Conservation (phyloP, 2,888 invertebrate species). For the Zygaena filipendulae region DNA sequence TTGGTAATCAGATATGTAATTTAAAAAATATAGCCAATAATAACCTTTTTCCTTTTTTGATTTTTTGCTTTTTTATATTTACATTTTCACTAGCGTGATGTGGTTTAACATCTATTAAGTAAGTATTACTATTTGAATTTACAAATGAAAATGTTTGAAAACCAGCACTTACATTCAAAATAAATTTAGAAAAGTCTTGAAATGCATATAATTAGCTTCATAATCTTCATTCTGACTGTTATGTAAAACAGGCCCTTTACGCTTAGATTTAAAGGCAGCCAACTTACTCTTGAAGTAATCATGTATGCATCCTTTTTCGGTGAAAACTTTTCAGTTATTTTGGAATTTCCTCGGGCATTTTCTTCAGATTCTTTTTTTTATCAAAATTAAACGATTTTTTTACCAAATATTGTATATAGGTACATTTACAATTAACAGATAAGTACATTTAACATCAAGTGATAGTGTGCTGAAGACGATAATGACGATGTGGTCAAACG, state of each 20-base stretch:
- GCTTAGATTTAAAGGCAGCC: slow-evolving; percentile 52
- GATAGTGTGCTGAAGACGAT: no score
- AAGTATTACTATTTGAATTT: slow-evolving; percentile 5
- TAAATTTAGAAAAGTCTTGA: slow-evolving; percentile 32
- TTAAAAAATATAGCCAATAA: no score
- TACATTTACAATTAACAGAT: no score
- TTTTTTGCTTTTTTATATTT: slow-evolving; percentile 23
- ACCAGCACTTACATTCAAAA: neutral
- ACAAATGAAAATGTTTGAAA: slow-evolving; percentile 12
- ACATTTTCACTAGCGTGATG: no score
- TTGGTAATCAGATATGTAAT: no score
- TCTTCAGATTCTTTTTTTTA: slow-evolving; percentile 23
- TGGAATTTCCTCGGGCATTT: slow-evolving; percentile 20
- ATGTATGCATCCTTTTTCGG: slow-evolving; percentile 72
- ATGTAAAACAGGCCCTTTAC: no score
- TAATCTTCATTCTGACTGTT: slow-evolving; percentile 23
- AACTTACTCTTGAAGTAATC: slow-evolving; percentile 81
- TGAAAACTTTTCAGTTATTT: slow-evolving; percentile 40
- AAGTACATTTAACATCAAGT: no score
- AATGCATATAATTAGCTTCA: slow-evolving; percentile 34
- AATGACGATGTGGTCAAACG: no score
- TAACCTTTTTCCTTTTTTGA: slow-evolving; percentile 19
- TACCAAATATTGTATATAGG: slow-evolving; percentile 89
- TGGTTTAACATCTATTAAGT: slow-evolving; percentile 2
- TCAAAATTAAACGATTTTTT: slow-evolving; percentile 66